Conservation (phyloP, 2,113 vertebrate genomes). For the Mormyrus iriodes region DNA sequence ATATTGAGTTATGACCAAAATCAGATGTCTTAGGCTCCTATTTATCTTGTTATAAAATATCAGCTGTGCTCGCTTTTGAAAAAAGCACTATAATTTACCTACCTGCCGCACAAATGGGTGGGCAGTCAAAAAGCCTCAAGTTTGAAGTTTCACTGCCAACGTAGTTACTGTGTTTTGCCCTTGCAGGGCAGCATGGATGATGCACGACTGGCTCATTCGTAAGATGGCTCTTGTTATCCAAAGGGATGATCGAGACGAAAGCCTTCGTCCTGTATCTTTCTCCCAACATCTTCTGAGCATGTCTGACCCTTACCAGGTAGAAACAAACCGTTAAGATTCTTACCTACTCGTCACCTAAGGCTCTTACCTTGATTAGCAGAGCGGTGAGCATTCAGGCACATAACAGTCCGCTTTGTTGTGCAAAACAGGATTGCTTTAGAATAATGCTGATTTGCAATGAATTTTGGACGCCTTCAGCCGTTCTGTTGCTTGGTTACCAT, state of each 20-base stretch:
- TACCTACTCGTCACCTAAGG: neutral
- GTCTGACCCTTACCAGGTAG: neutral
- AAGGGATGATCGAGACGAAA: neutral
- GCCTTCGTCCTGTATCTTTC: neutral
- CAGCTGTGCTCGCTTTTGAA: neutral
- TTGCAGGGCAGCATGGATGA: neutral
- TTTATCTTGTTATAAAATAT: neutral
- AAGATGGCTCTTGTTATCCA: no score
- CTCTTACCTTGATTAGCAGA: neutral
- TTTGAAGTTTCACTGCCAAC: neutral
- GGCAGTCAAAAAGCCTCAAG: neutral
- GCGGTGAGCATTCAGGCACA: neutral
- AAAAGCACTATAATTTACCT: neutral
- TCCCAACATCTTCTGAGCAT: neutral
- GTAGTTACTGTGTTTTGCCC: neutral
- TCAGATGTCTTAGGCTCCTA: neutral
- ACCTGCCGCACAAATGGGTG: neutral
- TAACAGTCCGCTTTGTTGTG: neutral
- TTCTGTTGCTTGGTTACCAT: conserved; percentile 16
- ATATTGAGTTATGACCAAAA: neutral
- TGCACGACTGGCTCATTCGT: neutral
- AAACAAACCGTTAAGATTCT: neutral
- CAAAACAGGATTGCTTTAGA: neutral
- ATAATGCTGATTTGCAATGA: conserved; percentile 7
- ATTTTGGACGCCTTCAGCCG: conserved; percentile 3